phyloP scores from a whole-genome alignment of 2,888 invertebrate species.

The Nowickia ferox region DNA sequence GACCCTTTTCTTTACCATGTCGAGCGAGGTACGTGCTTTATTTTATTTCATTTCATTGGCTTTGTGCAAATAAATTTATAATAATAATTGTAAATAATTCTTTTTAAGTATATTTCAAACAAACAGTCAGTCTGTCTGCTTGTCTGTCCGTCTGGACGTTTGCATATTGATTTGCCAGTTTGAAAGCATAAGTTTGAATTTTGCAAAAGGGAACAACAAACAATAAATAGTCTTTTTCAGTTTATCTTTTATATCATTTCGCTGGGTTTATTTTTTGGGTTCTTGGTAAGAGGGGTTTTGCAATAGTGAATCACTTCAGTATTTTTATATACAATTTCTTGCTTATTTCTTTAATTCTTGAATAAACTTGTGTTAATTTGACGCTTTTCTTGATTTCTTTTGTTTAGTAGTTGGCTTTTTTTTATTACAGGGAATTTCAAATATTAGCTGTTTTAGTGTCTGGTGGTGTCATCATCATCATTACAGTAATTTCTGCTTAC shows the following conservation, averaged over 20 bases:
- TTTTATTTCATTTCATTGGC: slow-evolving; percentile 42
- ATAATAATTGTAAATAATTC: slow-evolving; percentile 28
- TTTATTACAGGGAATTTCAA: background rate
- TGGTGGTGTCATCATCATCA: too few relatives aligned
- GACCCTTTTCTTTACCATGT: slow-evolving; percentile 43
- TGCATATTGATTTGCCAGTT: slow-evolving; percentile 49
- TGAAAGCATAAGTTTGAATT: slow-evolving; percentile 21
- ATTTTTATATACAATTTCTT: slow-evolving; percentile 23
- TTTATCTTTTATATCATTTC: background rate
- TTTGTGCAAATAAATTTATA: slow-evolving; percentile 29
- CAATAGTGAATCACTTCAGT: slow-evolving; percentile 48
- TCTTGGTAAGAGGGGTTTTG: slow-evolving; percentile 8
- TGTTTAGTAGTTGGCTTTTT: background rate
- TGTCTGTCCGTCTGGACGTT: slow-evolving; percentile 19
- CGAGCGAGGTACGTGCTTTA: slow-evolving; percentile 55
- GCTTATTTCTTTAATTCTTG: slow-evolving; percentile 40
- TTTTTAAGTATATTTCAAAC: slow-evolving; percentile 49
- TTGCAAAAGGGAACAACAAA: slow-evolving; percentile 20
- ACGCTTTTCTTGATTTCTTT: slow-evolving; percentile 22
- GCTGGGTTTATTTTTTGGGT: background rate
- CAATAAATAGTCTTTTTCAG: background rate
- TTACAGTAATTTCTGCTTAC: too few relatives aligned
- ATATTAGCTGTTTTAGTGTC: too few relatives aligned
- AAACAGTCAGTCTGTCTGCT: slow-evolving; percentile 39
- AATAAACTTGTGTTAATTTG: slow-evolving; percentile 45